These are phyloP conservation scores for Rosalia funebris DNA, from an alignment of 2,888 invertebrate genomes.

Conservation along the genomic window DNA sequence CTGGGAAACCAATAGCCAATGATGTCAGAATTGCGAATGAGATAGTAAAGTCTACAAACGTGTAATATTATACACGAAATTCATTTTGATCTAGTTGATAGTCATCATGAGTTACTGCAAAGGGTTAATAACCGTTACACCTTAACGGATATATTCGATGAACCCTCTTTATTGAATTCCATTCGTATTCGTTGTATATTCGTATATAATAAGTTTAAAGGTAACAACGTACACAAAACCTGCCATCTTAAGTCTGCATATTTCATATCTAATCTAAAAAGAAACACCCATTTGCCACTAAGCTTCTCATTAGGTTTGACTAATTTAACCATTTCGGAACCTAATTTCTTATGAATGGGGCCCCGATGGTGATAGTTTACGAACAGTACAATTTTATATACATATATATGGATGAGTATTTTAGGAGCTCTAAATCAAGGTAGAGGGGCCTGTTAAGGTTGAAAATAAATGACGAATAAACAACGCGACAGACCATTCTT, in stretches of 20 bases:
- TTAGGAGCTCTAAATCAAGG: slow-evolving; percentile 5
- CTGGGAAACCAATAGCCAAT: no score
- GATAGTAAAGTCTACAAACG: no score
- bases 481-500: not conserved
- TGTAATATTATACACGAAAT: no score
- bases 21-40: no score
- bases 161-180: no score
- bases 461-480: not conserved
- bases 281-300: not conserved
- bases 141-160: no score
- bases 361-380: not conserved
- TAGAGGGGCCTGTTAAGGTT: slow-evolving; percentile 7
- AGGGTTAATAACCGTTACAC: no score
- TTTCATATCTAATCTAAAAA: not conserved
- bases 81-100: no score
- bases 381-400: not conserved
- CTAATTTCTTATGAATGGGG: not conserved
- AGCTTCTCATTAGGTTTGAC: not conserved
- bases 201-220: not conserved
- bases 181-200: not conserved
- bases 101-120: no score
- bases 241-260: not conserved
- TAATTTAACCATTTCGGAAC: not conserved
- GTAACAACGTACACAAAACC: not conserved
- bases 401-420: not conserved